Conservation (phyloP, 2,888 invertebrate genomes). For the Allygus modestus region DNA sequence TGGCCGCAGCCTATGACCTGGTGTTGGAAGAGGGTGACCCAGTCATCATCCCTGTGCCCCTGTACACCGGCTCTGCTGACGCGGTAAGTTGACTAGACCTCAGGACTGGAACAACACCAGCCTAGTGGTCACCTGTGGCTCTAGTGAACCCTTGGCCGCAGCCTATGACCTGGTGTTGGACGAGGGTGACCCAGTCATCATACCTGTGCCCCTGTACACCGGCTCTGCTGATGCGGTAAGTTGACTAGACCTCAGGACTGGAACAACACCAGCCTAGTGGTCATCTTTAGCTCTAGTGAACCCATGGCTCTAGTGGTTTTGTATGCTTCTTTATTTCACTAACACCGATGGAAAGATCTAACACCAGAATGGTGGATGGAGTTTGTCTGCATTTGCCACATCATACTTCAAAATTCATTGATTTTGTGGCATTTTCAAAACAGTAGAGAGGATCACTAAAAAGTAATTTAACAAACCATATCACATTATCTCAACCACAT, state of each 20-base stretch:
- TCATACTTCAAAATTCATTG: no score
- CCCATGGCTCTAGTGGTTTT: slow-evolving; percentile 86
- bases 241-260: slow-evolving; percentile 79
- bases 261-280: slow-evolving; percentile 76
- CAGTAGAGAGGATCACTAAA: no score
- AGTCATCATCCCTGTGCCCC: slow-evolving; percentile 83
- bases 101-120: slow-evolving; percentile 77
- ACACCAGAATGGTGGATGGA: no score
- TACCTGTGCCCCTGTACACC: slow-evolving; percentile 84
- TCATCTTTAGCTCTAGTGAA: slow-evolving; percentile 88
- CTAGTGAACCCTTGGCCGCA: slow-evolving; percentile 88
- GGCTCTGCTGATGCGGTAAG: slow-evolving; percentile 83
- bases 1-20: slow-evolving; percentile 86
- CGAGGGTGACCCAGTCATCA: slow-evolving; percentile 83
- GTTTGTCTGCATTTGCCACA: no score
- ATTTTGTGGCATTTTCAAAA: no score
- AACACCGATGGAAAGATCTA: no score
- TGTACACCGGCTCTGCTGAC: slow-evolving; percentile 84
- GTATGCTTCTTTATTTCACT: no score
- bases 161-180: slow-evolving; percentile 84
- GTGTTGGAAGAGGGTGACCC: slow-evolving; percentile 84
- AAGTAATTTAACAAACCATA: no score
- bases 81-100: slow-evolving; percentile 80
- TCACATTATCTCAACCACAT: no score
- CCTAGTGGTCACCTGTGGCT: slow-evolving; percentile 84